Evolutionary conservation across 2,113 vertebrate species (phyloP).

Genomic region (Notechis scutatus): DNA sequence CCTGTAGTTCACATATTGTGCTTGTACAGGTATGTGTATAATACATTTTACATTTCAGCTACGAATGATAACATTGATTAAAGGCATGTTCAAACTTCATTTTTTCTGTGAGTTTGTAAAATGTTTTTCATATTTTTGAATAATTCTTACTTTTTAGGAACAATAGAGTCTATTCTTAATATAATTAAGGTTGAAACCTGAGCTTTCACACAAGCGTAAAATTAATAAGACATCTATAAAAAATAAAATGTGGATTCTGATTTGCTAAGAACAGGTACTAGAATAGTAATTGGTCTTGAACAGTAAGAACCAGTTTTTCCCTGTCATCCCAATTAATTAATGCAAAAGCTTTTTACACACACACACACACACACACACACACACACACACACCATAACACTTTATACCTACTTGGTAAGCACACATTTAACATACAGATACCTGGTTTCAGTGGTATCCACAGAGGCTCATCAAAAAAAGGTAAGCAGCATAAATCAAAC

Average conservation of each 20-base stretch:
- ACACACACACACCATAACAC: neutral
- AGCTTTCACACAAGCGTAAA: neutral
- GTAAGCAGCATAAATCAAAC: neutral
- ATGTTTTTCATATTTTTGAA: neutral
- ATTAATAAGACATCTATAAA: neutral
- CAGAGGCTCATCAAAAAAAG: neutral
- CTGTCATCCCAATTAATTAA: neutral
- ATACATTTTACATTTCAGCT: slow-evolving; percentile 5
- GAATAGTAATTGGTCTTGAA: neutral
- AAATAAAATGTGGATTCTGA: neutral
- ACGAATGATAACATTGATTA: neutral
- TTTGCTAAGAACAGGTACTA: neutral
- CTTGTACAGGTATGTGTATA: neutral
- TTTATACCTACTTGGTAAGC: neutral
- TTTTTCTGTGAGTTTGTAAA: neutral
- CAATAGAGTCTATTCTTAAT: neutral
- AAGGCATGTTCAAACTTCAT: neutral
- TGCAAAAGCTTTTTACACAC: neutral
- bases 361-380: neutral
- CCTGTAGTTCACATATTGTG: slow-evolving; percentile 4
- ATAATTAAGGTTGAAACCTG: neutral
- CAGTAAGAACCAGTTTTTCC: neutral
- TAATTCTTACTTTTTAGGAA: neutral
- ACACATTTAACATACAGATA: neutral
- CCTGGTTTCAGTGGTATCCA: neutral